These are phyloP conservation scores for Cyanocitta stelleri DNA, from an alignment of 2,113 vertebrate species.

Conservation along the genomic window DNA sequence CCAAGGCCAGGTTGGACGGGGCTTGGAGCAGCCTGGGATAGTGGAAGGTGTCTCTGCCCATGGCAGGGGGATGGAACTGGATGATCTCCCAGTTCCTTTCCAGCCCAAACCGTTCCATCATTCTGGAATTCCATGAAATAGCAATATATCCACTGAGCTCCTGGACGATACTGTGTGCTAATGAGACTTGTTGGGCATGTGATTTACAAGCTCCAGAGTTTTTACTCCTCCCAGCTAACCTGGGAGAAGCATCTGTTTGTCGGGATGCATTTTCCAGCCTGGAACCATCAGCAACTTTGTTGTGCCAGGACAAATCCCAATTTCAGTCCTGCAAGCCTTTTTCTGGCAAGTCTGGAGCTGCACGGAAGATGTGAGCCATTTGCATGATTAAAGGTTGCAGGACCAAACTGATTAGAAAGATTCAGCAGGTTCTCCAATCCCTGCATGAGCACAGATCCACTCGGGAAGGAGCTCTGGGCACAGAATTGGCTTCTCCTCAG, in stretches of 20 bases:
- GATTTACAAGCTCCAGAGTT: background rate
- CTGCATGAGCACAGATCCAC: background rate
- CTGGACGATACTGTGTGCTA: background rate
- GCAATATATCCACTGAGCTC: background rate
- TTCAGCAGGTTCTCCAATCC: background rate
- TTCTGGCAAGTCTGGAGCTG: constrained; percentile 24
- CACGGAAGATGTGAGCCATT: background rate
- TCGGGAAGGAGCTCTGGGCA: background rate
- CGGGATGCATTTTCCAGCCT: background rate
- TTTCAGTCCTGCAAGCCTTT: background rate
- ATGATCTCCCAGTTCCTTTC: background rate
- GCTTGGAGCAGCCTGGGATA: accelerated
- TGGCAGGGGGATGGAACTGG: background rate
- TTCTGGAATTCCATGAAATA: background rate
- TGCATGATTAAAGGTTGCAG: constrained; percentile 28
- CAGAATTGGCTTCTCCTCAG: background rate
- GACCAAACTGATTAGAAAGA: constrained; percentile 33
- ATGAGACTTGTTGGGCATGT: background rate
- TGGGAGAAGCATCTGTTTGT: background rate
- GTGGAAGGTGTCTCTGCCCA: background rate
- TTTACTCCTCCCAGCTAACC: background rate
- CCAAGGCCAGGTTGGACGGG: accelerated
- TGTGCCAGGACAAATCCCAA: background rate
- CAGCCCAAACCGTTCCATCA: background rate
- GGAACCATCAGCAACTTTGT: background rate